phyloP scores from a whole-genome alignment of 2,888 invertebrate species.

The Heliothis peltigera region DNA sequence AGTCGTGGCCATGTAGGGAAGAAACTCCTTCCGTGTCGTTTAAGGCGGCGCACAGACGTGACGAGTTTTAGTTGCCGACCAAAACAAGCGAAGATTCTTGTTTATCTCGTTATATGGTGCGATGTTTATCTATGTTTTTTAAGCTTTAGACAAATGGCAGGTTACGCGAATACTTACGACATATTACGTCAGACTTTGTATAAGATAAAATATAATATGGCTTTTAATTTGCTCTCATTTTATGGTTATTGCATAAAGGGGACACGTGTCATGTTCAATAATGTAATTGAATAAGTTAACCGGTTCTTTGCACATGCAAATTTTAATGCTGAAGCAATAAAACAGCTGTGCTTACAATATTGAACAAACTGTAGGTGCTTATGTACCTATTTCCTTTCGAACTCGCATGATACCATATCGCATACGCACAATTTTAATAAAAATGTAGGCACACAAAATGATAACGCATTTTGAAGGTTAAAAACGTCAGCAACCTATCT shows the following conservation, averaged over 20 bases:
- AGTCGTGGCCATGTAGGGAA: constrained; percentile 59
- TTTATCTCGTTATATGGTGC: constrained; percentile 16
- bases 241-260: constrained; percentile 7
- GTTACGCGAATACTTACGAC: constrained; percentile 10
- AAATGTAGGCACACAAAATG: constrained; percentile 15
- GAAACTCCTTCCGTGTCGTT: constrained; percentile 63
- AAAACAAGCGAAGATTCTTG: constrained; percentile 28
- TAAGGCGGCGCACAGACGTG: constrained; percentile 48
- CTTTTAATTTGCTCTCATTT: constrained; percentile 10
- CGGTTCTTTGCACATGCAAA: constrained; percentile 33
- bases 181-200: constrained; percentile 12
- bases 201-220: not conserved
- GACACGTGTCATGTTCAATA: constrained; percentile 12
- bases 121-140: constrained; percentile 19
- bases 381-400: constrained; percentile 4
- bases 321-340: constrained; percentile 13
- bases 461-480: constrained; percentile 21
- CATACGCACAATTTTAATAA: constrained; percentile 15
- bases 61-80: constrained; percentile 43
- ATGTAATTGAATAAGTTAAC: constrained; percentile 1
- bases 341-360: constrained; percentile 19
- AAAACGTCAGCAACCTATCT: not conserved
- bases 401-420: constrained; percentile 8
- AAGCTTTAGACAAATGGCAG: constrained; percentile 4
- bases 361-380: not conserved